phyloP scores from a whole-genome alignment of 2,797 vertebrate species.

The Spinus pinus region DNA sequence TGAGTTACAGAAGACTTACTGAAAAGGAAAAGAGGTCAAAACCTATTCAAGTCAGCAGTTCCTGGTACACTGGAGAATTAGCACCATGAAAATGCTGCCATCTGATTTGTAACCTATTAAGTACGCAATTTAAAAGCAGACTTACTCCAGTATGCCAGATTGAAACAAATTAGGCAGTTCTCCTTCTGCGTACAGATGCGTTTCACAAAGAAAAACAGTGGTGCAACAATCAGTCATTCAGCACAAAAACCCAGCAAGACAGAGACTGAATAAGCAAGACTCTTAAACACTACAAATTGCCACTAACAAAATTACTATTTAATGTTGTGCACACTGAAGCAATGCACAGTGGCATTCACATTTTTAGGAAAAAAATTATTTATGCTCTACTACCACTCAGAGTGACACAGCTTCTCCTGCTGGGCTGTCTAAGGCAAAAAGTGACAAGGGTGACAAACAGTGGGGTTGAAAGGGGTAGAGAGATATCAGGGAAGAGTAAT shows the following conservation, averaged over 20 bases:
- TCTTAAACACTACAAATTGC: background rate
- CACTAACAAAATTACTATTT: background rate
- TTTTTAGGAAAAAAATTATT: background rate
- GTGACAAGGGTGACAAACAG: background rate
- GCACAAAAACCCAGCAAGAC: background rate
- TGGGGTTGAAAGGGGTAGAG: background rate
- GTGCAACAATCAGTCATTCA: background rate
- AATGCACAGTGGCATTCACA: background rate
- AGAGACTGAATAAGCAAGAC: background rate
- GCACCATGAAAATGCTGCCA: background rate
- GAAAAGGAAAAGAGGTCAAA: conserved; percentile 4
- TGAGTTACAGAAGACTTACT: background rate
- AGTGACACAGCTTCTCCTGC: background rate
- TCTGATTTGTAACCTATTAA: conserved; percentile 29
- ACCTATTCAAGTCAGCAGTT: background rate
- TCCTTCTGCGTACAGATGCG: background rate
- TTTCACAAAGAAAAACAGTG: conserved; percentile 15
- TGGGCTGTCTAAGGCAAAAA: background rate
- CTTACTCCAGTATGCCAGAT: background rate
- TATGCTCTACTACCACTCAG: background rate
- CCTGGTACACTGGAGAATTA: background rate
- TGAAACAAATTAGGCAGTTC: conserved; percentile 13
- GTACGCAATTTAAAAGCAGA: background rate
- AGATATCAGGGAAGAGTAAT: background rate
- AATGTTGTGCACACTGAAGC: background rate